These are phyloP conservation scores for Atrina japonica DNA, from an alignment of 2,888 invertebrate species.

Conservation along the genomic window DNA sequence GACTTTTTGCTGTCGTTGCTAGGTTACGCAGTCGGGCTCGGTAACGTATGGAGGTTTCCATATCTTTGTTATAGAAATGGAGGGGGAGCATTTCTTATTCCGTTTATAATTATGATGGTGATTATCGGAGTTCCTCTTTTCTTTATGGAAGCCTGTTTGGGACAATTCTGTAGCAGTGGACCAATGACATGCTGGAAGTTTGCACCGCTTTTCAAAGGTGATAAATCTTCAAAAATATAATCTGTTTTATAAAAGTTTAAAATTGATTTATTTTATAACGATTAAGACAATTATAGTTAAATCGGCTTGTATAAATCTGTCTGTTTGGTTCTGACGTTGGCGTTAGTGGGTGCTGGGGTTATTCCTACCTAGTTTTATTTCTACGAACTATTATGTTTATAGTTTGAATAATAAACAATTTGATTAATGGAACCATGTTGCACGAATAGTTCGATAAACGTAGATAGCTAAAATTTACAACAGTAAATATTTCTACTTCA, in stretches of 20 bases:
- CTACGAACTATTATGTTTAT: too few species aligned
- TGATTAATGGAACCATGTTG: too few species aligned
- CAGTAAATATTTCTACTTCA: too few species aligned
- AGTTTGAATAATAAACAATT: too few species aligned
- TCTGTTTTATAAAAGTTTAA: too few species aligned
- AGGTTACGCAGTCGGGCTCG: conserved; percentile 76
- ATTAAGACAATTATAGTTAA: too few species aligned
- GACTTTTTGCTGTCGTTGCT: conserved; percentile 82
- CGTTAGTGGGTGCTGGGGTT: too few species aligned
- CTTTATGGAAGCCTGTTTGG: conserved; percentile 78
- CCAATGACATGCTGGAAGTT: conserved; percentile 80
- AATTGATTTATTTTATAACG: background rate
- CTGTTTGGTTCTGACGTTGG: too few species aligned
- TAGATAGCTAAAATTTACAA: too few species aligned
- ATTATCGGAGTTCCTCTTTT: conserved; percentile 79
- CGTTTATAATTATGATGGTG: conserved; percentile 78
- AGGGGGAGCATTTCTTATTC: conserved; percentile 80
- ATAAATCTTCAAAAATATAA: background rate
- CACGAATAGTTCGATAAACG: too few species aligned
- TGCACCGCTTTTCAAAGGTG: conserved; percentile 80
- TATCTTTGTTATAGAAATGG: conserved; percentile 81
- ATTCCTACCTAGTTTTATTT: too few species aligned
- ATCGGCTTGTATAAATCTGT: too few species aligned
- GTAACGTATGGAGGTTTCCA: conserved; percentile 85
- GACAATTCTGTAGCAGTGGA: conserved; percentile 79